These are phyloP conservation scores for Colius striatus DNA, from an alignment of 2,113 vertebrate species.

Conservation along the genomic window DNA sequence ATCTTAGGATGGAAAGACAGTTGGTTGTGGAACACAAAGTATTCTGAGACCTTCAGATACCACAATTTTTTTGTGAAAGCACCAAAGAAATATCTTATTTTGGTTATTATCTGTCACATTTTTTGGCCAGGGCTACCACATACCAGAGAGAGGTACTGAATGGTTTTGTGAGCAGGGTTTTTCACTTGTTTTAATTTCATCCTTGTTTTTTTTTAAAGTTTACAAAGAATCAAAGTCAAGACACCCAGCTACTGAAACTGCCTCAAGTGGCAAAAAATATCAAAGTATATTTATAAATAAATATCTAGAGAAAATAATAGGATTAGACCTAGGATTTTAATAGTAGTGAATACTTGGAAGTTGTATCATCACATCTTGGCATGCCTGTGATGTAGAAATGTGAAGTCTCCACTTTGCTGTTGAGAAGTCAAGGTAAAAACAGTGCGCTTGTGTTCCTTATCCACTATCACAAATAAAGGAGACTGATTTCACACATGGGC, in stretches of 20 bases:
- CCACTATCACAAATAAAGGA: neutral
- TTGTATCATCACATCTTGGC: neutral
- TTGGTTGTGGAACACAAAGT: neutral
- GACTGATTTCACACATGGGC: neutral
- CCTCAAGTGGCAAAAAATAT: neutral
- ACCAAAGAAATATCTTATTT: neutral
- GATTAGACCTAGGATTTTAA: neutral
- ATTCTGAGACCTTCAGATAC: neutral
- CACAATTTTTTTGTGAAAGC: neutral
- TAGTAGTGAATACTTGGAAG: neutral
- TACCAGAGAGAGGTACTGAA: neutral
- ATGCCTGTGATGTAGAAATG: neutral
- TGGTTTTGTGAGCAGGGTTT: neutral
- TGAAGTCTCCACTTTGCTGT: neutral
- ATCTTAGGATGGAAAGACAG: neutral
- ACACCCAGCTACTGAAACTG: neutral
- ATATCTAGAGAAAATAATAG: neutral
- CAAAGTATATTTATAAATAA: neutral
- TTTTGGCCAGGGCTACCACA: neutral
- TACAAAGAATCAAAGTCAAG: neutral
- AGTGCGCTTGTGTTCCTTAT: neutral
- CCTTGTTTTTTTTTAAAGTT: neutral
- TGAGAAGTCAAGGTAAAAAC: neutral
- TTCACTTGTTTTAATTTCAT: neutral
- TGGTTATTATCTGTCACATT: neutral